phyloP scores from a whole-genome alignment of 2,113 vertebrate genomes.

The Tonatia bakeri region DNA sequence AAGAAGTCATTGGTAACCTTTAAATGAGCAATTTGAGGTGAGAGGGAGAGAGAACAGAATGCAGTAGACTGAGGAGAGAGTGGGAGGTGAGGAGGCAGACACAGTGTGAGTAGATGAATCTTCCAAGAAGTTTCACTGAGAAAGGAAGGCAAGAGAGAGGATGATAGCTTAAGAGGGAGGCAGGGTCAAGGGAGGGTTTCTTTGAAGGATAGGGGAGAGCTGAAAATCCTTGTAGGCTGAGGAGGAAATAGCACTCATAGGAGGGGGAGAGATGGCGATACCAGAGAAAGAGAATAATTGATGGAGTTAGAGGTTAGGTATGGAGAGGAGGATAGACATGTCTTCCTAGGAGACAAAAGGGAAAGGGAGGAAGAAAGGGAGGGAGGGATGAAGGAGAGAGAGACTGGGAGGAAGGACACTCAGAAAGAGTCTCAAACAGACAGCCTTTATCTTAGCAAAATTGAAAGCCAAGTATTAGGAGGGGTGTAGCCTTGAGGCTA shows the following conservation, averaged over 20 bases:
- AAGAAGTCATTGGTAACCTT: conserved; percentile 9
- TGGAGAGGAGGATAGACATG: conserved; percentile 6
- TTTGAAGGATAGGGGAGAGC: conserved; percentile 34
- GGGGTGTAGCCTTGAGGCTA: not conserved
- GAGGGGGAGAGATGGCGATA: conserved; percentile 1
- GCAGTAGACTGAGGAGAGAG: not conserved
- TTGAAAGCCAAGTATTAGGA: not conserved
- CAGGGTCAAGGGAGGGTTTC: conserved; percentile 33
- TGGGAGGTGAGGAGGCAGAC: not conserved
- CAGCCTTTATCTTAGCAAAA: conserved; percentile 33
- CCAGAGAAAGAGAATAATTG: conserved; percentile 51
- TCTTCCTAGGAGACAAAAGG: conserved; percentile 43
- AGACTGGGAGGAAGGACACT: not conserved
- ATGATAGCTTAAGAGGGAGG: conserved; percentile 28
- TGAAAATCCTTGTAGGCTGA: conserved; percentile 18
- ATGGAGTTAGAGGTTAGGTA: conserved; percentile 36
- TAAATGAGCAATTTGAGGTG: not conserved
- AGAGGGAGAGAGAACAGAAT: not conserved
- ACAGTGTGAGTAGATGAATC: not conserved
- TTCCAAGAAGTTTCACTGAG: conserved; percentile 28
- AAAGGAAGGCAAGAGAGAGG: conserved; percentile 12
- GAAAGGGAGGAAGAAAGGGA: not conserved
- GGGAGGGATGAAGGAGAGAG: not conserved
- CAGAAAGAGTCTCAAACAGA: not conserved
- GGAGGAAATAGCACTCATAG: conserved; percentile 32